Conservation (phyloP, 2,888 invertebrate species). For the Orchesellides sinensis region DNA sequence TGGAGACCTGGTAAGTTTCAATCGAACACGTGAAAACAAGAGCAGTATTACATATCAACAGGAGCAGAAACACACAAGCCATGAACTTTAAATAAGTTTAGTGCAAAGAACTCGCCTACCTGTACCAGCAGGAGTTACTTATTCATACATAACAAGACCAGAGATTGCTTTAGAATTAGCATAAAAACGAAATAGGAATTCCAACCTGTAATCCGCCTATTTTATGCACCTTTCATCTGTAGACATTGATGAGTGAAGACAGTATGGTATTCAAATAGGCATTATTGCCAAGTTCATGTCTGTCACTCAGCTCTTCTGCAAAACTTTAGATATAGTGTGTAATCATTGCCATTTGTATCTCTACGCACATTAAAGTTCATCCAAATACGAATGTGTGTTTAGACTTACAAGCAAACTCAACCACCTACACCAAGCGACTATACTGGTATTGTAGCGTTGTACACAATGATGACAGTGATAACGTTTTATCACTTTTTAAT, state of each 20-base stretch:
- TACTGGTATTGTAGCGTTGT: no score
- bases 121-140: neutral
- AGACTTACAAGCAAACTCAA: neutral
- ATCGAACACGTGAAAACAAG: neutral
- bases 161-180: neutral
- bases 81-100: no score
- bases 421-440: no score
- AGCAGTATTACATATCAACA: neutral
- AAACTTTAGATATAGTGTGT: no score
- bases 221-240: slow-evolving; percentile 14
- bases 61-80: neutral
- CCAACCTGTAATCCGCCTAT: slow-evolving; percentile 7
- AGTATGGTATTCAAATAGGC: slow-evolving; percentile 12
- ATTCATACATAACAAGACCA: neutral
- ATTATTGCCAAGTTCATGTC: slow-evolving; percentile 16
- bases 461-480: no score
- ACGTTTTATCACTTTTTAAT: no score
- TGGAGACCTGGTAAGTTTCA: neutral
- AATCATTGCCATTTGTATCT: slow-evolving; percentile 9
- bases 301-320: neutral
- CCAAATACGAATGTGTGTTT: neutral
- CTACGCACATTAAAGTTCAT: neutral
- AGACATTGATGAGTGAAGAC: slow-evolving; percentile 16
- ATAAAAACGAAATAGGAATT: neutral
- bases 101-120: neutral